Conservation (phyloP, 2,113 vertebrate genomes). For the Neogobius melanostomus region DNA sequence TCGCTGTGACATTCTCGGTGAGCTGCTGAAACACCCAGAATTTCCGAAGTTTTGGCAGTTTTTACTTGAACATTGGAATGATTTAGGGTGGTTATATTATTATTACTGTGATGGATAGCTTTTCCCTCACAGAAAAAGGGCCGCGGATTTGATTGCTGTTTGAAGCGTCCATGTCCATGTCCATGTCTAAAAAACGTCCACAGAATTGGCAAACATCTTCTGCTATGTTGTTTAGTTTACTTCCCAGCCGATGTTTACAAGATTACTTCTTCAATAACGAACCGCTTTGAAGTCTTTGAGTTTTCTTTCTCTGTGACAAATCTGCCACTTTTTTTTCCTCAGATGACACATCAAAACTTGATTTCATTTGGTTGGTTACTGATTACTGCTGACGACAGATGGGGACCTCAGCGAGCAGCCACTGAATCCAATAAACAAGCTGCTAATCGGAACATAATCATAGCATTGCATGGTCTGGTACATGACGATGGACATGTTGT, state of each 20-base stretch:
- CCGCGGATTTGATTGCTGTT: no score
- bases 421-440: slow-evolving; percentile 29
- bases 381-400: slow-evolving; percentile 1
- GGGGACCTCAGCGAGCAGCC: slow-evolving; percentile 1
- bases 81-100: background rate
- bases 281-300: background rate
- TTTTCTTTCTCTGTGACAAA: background rate
- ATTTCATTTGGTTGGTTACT: slow-evolving; percentile 5
- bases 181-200: no score
- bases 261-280: background rate
- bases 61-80: background rate
- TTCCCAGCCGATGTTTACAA: no score
- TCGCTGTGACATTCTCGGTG: background rate
- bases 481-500: slow-evolving; percentile 39
- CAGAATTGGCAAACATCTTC: no score
- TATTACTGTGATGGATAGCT: no score
- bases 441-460: slow-evolving; percentile 48
- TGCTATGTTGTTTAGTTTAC: no score
- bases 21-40: background rate
- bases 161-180: no score
- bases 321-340: background rate
- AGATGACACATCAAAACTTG: background rate
- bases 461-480: slow-evolving; percentile 15
- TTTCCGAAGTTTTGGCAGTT: background rate
- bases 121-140: no score